Percentiles rank a stretch among this genome's conserved stretches.
phyloP scores from a whole-genome alignment of 2,113 vertebrate genomes.

The Misgurnus anguillicaudatus region DNA sequence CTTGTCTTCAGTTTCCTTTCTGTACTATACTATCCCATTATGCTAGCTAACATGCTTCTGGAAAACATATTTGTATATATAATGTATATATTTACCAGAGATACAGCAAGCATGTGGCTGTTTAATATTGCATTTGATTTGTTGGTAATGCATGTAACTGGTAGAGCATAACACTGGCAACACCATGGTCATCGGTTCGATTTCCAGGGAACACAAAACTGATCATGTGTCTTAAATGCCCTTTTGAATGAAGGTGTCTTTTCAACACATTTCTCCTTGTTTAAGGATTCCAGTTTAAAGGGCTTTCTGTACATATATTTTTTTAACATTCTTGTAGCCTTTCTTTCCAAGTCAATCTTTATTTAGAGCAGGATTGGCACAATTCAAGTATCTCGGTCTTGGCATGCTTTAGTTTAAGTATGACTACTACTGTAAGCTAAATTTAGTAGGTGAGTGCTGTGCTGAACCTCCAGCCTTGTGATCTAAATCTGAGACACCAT shows the following conservation, averaged over 20 bases:
- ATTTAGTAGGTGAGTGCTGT: constrained; percentile 17
- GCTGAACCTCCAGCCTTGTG: constrained; percentile 17
- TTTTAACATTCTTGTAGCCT: neutral
- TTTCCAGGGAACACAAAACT: too few relatives aligned
- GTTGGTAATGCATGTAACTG: too few relatives aligned
- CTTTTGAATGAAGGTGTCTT: neutral
- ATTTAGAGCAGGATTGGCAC: neutral
- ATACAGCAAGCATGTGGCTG: too few relatives aligned
- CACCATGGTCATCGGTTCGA: too few relatives aligned
- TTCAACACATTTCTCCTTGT: neutral
- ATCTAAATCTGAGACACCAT: constrained; percentile 28
- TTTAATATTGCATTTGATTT: too few relatives aligned
- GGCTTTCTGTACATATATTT: neutral
- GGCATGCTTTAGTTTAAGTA: neutral
- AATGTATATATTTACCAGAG: too few relatives aligned
- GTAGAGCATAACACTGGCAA: too few relatives aligned
- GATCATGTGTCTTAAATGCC: too few relatives aligned
- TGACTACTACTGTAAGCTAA: neutral
- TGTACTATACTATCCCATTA: neutral
- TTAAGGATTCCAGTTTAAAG: neutral
- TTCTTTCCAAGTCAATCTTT: neutral
- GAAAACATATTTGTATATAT: too few relatives aligned
- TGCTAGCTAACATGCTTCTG: too few relatives aligned
- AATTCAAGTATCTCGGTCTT: neutral
- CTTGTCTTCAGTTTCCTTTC: neutral